Conservation (phyloP, 2,113 vertebrate genomes). For the Trematomus loennbergii region DNA sequence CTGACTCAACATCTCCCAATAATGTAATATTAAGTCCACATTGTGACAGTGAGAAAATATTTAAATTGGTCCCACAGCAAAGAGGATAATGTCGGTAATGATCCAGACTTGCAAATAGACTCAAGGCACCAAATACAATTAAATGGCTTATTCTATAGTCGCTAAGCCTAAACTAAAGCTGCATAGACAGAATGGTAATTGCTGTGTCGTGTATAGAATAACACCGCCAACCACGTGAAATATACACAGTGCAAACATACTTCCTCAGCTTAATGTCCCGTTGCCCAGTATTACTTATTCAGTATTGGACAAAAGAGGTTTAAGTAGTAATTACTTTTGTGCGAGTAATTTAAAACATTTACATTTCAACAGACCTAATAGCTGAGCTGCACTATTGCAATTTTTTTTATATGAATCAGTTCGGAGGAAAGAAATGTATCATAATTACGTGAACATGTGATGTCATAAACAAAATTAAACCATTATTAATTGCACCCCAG, state of each 20-base stretch:
- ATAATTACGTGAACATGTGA: not conserved
- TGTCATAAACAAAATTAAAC: conserved; percentile 31
- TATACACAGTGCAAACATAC: not conserved
- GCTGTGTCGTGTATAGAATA: not conserved
- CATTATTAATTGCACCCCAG: conserved; percentile 38
- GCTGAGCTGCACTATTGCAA: conserved; percentile 7
- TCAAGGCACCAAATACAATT: too few species aligned
- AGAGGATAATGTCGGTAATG: too few species aligned
- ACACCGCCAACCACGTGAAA: not conserved
- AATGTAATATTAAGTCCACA: not conserved
- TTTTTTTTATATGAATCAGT: conserved; percentile 18
- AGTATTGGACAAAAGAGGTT: too few species aligned
- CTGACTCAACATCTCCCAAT: conserved; percentile 1
- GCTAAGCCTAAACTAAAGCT: not conserved
- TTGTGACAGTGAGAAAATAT: conserved; percentile 25
- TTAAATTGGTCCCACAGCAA: not conserved
- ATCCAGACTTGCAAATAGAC: too few species aligned
- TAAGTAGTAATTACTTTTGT: not conserved
- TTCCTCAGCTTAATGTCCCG: not conserved
- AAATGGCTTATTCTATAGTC: not conserved
- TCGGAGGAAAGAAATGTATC: conserved; percentile 8
- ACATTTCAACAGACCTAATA: not conserved
- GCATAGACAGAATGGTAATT: not conserved
- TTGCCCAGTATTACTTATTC: not conserved
- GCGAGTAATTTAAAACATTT: not conserved